Conservation (phyloP, 2,888 invertebrate genomes). For the Caenorhabditis sulstoni region DNA sequence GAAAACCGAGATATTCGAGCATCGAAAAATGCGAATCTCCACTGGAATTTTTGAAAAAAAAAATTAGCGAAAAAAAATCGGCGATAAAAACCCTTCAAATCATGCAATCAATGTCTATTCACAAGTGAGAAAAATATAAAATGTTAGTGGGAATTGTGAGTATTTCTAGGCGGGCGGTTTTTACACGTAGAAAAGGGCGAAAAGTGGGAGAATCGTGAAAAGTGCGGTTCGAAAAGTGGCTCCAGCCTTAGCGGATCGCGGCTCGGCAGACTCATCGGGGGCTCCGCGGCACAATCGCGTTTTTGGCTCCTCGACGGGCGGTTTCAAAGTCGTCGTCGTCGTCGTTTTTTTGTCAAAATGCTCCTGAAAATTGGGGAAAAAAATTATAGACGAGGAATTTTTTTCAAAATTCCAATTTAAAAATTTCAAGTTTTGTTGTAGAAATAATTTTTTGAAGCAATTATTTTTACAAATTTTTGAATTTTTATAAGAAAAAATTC, state of each 20-base stretch:
- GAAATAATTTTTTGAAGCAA: too few species aligned
- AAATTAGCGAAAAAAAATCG: neutral
- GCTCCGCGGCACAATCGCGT: neutral
- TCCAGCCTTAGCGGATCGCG: constrained; percentile 12
- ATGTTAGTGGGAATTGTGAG: too few species aligned
- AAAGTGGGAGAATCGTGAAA: neutral
- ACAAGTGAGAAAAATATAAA: too few species aligned
- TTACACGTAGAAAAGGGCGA: neutral
- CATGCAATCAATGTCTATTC: too few species aligned
- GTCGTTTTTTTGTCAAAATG: constrained; percentile 26
- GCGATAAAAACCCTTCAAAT: neutral
- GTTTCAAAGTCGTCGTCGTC: neutral
- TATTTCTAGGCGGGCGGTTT: neutral
- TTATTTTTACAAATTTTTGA: too few species aligned
- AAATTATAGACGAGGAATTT: neutral
- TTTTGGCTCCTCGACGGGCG: too few species aligned
- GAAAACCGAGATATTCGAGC: neutral
- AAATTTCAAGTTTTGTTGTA: too few species aligned
- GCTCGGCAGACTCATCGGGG: constrained; percentile 1
- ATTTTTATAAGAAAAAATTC: too few species aligned
- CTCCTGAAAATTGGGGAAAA: constrained; percentile 14
- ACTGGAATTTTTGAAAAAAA: neutral
- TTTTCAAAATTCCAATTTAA: too few species aligned
- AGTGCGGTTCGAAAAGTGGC: neutral
- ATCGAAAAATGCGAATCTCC: neutral